Evolutionary conservation across 2,113 vertebrate species (phyloP), one percentile per base, ranked within the genome.

Genomic region (Oreochromis tanganicae): DNA sequence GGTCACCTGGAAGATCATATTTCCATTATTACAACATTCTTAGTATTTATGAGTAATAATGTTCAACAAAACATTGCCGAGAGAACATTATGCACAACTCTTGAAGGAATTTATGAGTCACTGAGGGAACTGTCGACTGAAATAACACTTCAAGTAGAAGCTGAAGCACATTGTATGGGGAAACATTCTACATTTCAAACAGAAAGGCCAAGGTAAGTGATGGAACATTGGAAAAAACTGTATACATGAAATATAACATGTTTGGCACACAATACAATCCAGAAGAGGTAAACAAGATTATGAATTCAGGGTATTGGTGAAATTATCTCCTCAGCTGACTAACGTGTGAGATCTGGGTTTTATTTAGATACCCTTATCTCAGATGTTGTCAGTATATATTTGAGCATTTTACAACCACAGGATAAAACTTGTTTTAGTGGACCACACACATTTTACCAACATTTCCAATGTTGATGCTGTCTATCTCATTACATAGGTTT

Each of bases 281-380:
- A 21, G 19, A 8, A n/a, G 19, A 21, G 36, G 19, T 41, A 68
- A 68, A 21, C 11, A 68, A 68, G 38, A 68, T 41, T 41, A 68
- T 14, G 63, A 68, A 68, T 68, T 63, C 16, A 63, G 0, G 9
- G 9, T 19, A 19, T 34, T 63, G 59, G 29, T 0, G 0, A 63
- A 19, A 61, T 34, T 34, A 10, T 61, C 57, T 61, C 27, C 27
- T 34, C 57, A 61, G 57, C 57, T 61, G 14, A 32, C 57, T 17
- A 32, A 32, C 0, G 32, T 32, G 8, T 32, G 14, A 34, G 16
- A 10, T 61, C 7, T 61, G 29, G 29, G 16, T 61, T 61, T 61
- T 61, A 61, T 17, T 17, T 61, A 34, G 57, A 61, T 61, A 32
- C 8, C 0, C 27, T 9, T 59, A 3, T 32, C 56, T 59, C 56